Percentiles rank a stretch among this genome's conserved stretches.
Evolutionary conservation across 1,140 invertebrate species (phyloP).

Genomic region (Micrasema minimum): DNA sequence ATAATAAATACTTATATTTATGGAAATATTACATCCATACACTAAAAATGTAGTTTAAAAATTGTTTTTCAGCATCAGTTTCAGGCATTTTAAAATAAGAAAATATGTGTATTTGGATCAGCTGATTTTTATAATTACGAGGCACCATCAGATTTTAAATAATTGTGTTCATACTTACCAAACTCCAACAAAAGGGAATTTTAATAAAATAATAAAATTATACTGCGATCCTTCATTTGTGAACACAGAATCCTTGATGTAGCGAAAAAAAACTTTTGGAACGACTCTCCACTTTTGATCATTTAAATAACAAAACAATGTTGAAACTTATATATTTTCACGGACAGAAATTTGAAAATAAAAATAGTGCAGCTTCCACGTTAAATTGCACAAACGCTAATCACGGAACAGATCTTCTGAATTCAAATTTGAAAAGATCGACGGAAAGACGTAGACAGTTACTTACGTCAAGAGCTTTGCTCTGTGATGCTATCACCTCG

Average conservation of each 20-base stretch:
- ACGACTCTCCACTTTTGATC: constrained; percentile 6
- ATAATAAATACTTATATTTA: no score
- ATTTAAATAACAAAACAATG: background rate
- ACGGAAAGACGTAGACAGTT: constrained; percentile 12
- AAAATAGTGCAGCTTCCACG: background rate
- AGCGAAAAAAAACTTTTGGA: constrained; percentile 7
- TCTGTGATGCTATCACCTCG: constrained; percentile 47
- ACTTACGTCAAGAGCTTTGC: constrained; percentile 50
- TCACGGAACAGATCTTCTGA: background rate
- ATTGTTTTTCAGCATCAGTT: no score
- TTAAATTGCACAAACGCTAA: background rate
- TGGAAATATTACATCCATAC: no score
- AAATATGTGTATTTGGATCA: no score
- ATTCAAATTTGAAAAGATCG: constrained; percentile 22
- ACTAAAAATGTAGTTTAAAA: no score
- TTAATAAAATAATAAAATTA: constrained; percentile 6
- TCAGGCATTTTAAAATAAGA: no score
- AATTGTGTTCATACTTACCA: constrained; percentile 28
- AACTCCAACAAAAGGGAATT: background rate
- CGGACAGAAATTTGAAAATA: background rate
- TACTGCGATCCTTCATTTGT: no score
- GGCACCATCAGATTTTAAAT: constrained; percentile 20
- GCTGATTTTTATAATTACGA: no score
- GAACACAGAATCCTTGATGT: background rate
- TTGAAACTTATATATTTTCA: no score